Evolutionary conservation across 2,797 vertebrate species (phyloP).

Genomic region (Spinus pinus): DNA sequence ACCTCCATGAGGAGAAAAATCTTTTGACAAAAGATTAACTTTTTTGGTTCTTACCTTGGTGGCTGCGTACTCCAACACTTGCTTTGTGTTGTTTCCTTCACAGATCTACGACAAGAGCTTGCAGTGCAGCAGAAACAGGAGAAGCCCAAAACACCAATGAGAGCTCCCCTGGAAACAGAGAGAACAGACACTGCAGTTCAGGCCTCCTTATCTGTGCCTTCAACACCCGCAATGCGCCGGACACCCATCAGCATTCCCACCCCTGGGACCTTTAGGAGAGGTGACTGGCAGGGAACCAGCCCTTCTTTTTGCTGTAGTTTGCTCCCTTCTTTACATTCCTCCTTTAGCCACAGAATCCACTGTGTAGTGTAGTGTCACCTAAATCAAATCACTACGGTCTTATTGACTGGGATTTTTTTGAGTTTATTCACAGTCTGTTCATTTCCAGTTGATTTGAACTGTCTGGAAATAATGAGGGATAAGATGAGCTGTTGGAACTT

Average conservation of each 20-base stretch:
- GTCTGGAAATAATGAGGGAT: neutral
- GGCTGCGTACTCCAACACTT: neutral
- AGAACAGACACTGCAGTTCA: conserved; percentile 77
- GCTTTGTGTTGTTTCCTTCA: neutral
- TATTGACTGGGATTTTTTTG: neutral
- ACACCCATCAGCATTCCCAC: conserved; percentile 71
- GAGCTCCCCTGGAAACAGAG: conserved; percentile 66
- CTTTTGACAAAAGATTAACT: neutral
- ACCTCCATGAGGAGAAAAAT: neutral
- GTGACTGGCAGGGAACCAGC: conserved; percentile 62
- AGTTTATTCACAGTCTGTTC: neutral
- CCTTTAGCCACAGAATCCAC: neutral
- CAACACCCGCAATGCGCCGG: conserved; percentile 77
- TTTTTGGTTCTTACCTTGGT: neutral
- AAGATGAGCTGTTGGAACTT: neutral
- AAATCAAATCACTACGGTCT: neutral
- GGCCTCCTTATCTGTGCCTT: conserved; percentile 72
- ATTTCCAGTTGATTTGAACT: neutral
- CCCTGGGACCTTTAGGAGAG: conserved; percentile 79
- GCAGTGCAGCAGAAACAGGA: conserved; percentile 95
- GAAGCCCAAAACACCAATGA: conserved; percentile 66
- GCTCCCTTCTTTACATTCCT: neutral
- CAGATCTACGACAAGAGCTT: conserved; percentile 94
- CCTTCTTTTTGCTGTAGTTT: neutral
- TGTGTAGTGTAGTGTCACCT: neutral